phyloP scores from a whole-genome alignment of 1,140 invertebrate genomes.

The Pissodes strobi region DNA sequence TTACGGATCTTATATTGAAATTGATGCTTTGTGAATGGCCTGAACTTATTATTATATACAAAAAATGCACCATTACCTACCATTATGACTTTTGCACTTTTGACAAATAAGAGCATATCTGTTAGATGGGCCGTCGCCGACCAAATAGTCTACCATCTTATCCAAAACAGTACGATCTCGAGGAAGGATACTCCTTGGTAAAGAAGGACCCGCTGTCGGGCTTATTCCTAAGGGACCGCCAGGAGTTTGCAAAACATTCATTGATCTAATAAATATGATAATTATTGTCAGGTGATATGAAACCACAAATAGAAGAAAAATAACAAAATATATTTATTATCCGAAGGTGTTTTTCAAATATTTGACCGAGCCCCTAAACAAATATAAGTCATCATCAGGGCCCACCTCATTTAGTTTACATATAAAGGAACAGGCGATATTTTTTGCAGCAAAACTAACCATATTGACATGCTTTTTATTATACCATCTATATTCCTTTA shows the following conservation, averaged over 20 bases:
- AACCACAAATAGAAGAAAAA: not conserved
- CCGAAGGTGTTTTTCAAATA: too few relatives aligned
- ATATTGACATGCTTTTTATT: too few relatives aligned
- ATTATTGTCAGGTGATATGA: too few relatives aligned
- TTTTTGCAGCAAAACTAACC: too few relatives aligned
- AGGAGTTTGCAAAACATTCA: not conserved
- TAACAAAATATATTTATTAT: not conserved
- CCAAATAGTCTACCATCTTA: slow-evolving; percentile 88
- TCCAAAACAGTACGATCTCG: slow-evolving; percentile 70
- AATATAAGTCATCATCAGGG: too few relatives aligned
- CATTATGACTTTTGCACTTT: slow-evolving; percentile 90
- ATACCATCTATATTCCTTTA: too few relatives aligned
- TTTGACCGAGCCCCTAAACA: too few relatives aligned
- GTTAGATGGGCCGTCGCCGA: slow-evolving; percentile 94
- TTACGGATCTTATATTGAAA: too few relatives aligned
- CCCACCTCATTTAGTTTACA: too few relatives aligned
- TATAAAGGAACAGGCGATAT: too few relatives aligned
- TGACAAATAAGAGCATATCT: slow-evolving; percentile 93
- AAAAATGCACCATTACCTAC: slow-evolving; percentile 50
- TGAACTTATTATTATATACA: too few relatives aligned
- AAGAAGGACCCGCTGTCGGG: slow-evolving; percentile 53
- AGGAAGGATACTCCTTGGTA: slow-evolving; percentile 60
- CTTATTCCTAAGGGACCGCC: slow-evolving; percentile 22
- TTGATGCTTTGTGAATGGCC: too few relatives aligned
- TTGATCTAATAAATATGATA: not conserved